Conservation (phyloP, 2,888 invertebrate genomes). For the Idaea dimidiata region DNA sequence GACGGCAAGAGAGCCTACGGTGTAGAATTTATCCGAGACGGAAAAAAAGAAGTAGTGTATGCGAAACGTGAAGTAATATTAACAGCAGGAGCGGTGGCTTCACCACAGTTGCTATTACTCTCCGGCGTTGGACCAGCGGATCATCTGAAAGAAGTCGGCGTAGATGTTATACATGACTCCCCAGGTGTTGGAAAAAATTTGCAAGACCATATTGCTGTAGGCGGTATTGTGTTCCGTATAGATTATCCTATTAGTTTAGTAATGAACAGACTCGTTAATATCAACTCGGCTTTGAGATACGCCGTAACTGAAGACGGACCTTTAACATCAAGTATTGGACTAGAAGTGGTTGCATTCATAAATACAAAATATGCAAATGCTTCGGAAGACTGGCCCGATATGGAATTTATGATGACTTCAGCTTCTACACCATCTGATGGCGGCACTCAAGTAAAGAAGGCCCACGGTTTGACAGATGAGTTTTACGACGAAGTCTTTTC, state of each 20-base stretch:
- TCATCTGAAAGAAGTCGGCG: conserved; percentile 86
- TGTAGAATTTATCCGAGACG: conserved; percentile 88
- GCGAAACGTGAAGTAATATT: conserved; percentile 91
- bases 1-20: conserved; percentile 87
- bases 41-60: conserved; percentile 81
- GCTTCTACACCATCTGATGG: conserved; percentile 91
- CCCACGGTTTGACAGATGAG: conserved; percentile 90
- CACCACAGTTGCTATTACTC: conserved; percentile 95
- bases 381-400: conserved; percentile 94
- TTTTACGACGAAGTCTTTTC: conserved; percentile 89
- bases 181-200: conserved; percentile 93
- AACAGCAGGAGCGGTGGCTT: conserved; percentile 93
- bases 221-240: conserved; percentile 89
- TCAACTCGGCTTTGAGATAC: conserved; percentile 91
- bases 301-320: conserved; percentile 93
- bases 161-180: conserved; percentile 87
- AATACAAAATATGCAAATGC: conserved; percentile 93
- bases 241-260: conserved; percentile 91
- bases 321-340: conserved; percentile 90
- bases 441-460: conserved; percentile 88
- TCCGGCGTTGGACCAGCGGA: conserved; percentile 90
- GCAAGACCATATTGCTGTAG: conserved; percentile 94
- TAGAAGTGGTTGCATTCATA: conserved; percentile 94
- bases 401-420: conserved; percentile 94
- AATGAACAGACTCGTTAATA: conserved; percentile 89